Evolutionary conservation across 2,888 invertebrate species (phyloP).

Genomic region (Amiota minor): DNA sequence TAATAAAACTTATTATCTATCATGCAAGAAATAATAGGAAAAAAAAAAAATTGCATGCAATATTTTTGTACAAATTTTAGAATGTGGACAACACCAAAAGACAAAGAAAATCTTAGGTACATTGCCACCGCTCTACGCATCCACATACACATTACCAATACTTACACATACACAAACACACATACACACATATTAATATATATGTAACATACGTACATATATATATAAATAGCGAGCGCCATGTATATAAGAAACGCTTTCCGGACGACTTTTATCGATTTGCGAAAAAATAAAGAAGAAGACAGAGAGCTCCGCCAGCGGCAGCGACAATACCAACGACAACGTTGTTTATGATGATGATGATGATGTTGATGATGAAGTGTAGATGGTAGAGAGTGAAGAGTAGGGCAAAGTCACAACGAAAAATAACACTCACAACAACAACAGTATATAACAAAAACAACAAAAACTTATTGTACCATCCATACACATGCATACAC

Average conservation of each 20-base stretch:
- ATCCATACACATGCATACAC: not conserved
- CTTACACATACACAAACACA: not conserved
- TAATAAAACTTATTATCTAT: too few relatives aligned
- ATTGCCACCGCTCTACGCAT: not conserved
- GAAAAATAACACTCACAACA: slow-evolving; percentile 6
- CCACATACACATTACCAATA: too few relatives aligned
- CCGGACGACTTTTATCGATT: slow-evolving; percentile 66
- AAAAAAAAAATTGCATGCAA: not conserved
- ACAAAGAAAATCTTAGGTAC: not conserved
- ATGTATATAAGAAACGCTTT: slow-evolving; percentile 42
- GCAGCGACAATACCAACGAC: slow-evolving; percentile 41
- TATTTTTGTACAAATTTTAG: slow-evolving; percentile 32
- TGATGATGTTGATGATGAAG: slow-evolving; percentile 5
- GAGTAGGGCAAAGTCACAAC: not conserved
- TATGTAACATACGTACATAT: slow-evolving; percentile 27
- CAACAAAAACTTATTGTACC: slow-evolving; percentile 4
- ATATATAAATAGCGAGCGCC: not conserved
- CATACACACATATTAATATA: not conserved
- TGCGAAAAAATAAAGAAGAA: slow-evolving; percentile 52
- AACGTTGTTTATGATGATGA: slow-evolving; percentile 27
- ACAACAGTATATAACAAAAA: slow-evolving; percentile 1
- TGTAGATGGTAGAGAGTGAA: not conserved
- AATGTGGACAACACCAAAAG: not conserved
- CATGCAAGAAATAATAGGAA: not conserved
- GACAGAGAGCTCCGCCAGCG: slow-evolving; percentile 42